Conservation (phyloP, 2,888 invertebrate species). For the Drosophila mulleri region DNA sequence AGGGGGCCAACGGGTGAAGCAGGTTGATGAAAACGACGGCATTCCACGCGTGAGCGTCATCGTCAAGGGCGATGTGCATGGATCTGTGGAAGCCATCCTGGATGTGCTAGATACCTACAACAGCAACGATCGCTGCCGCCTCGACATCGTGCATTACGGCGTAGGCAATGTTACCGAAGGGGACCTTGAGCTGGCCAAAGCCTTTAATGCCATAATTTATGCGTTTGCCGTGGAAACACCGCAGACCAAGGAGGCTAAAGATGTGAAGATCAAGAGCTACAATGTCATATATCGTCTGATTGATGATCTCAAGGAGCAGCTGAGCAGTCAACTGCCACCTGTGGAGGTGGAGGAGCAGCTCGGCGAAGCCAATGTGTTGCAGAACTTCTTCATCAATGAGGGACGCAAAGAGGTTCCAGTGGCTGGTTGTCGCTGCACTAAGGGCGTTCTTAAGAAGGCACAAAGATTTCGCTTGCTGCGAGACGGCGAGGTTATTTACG, state of each 20-base stretch:
- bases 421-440: conserved; percentile 94
- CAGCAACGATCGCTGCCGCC: conserved; percentile 89
- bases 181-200: conserved; percentile 92
- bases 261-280: conserved; percentile 88
- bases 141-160: conserved; percentile 95
- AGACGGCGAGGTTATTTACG: conserved; percentile 88
- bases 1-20: conserved; percentile 88
- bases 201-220: conserved; percentile 93
- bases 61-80: conserved; percentile 96
- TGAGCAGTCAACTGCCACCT: conserved; percentile 90
- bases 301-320: conserved; percentile 93
- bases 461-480: conserved; percentile 90
- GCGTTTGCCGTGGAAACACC: conserved; percentile 92
- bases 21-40: conserved; percentile 86
- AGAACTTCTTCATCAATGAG: conserved; percentile 92
- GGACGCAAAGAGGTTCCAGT: conserved; percentile 92
- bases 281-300: conserved; percentile 97
- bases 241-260: conserved; percentile 73
- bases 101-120: conserved; percentile 95
- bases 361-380: conserved; percentile 94
- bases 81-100: conserved; percentile 97
- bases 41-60: conserved; percentile 87
- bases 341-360: conserved; percentile 91
- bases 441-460: conserved; percentile 90
- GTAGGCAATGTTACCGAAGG: conserved; percentile 94